Evolutionary conservation across 2,113 vertebrate species (phyloP).

Genomic region (Trinectes maculatus): DNA sequence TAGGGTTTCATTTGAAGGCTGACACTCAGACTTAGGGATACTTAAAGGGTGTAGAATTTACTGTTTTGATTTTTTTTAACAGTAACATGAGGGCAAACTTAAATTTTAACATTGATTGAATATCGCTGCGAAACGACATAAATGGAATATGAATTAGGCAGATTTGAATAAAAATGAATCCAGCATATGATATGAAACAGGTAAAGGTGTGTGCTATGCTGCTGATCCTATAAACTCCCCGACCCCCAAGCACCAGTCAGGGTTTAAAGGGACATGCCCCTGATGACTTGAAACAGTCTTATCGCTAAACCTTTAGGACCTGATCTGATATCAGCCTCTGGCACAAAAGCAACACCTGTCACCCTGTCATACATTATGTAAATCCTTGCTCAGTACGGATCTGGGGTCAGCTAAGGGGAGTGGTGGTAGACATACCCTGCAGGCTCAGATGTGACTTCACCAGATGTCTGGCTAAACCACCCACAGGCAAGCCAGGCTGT

Average conservation of each 20-base stretch:
- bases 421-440: constrained; percentile 37
- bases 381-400: constrained; percentile 45
- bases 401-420: constrained; percentile 55
- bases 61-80: neutral
- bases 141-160: neutral
- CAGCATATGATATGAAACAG: constrained; percentile 1
- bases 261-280: constrained; percentile 40
- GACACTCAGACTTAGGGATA: neutral
- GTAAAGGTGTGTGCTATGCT: constrained; percentile 23
- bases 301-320: constrained; percentile 33
- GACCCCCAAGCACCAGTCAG: constrained; percentile 11
- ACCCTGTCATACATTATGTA: constrained; percentile 53
- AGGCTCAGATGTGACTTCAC: constrained; percentile 61
- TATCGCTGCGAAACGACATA: neutral
- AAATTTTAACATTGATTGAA: neutral
- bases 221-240: constrained; percentile 10
- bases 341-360: constrained; percentile 39
- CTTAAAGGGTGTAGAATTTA: neutral
- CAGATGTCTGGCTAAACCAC: constrained; percentile 62
- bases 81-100: neutral
- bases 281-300: constrained; percentile 42
- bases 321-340: constrained; percentile 41
- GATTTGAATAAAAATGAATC: neutral
- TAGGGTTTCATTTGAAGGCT: neutral
- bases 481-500: constrained; percentile 56